Conservation (phyloP, 2,797 vertebrate species). For the Dallia pectoralis region DNA sequence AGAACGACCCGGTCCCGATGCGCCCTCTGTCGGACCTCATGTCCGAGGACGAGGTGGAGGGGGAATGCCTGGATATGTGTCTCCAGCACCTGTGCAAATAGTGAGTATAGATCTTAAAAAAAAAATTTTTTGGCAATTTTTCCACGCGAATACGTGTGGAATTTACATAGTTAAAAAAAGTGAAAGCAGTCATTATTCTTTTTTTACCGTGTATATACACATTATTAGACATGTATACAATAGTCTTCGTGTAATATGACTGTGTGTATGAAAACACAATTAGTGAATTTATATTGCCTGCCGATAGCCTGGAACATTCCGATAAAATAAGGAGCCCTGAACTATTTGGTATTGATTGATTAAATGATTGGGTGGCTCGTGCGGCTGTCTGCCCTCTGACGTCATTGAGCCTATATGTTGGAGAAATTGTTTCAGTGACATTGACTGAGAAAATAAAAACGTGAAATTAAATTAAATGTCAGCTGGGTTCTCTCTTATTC, state of each 20-base stretch:
- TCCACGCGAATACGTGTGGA: not conserved
- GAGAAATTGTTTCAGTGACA: not conserved
- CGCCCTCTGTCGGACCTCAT: conserved; percentile 90
- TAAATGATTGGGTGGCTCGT: not conserved
- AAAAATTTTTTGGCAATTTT: not conserved
- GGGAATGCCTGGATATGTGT: conserved; percentile 94
- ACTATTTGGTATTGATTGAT: conserved; percentile 1
- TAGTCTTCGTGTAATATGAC: not conserved
- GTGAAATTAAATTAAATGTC: not conserved
- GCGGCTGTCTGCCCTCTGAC: not conserved
- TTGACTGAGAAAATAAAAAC: not conserved
- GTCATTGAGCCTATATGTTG: not conserved
- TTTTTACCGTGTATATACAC: not conserved
- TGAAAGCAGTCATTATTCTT: not conserved
- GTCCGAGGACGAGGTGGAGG: conserved; percentile 93
- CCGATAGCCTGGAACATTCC: not conserved
- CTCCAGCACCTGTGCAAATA: conserved; percentile 97
- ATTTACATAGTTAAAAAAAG: not conserved
- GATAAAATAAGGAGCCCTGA: not conserved
- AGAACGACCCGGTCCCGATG: conserved; percentile 83
- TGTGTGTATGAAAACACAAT: not conserved
- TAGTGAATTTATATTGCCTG: not conserved
- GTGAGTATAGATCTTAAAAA: conserved; percentile 72
- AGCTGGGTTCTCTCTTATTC: not conserved
- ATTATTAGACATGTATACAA: not conserved